Percentiles rank a stretch among this genome's conserved stretches.
Evolutionary conservation across 2,888 invertebrate species (phyloP).

Genomic region (Apamea monoglypha): DNA sequence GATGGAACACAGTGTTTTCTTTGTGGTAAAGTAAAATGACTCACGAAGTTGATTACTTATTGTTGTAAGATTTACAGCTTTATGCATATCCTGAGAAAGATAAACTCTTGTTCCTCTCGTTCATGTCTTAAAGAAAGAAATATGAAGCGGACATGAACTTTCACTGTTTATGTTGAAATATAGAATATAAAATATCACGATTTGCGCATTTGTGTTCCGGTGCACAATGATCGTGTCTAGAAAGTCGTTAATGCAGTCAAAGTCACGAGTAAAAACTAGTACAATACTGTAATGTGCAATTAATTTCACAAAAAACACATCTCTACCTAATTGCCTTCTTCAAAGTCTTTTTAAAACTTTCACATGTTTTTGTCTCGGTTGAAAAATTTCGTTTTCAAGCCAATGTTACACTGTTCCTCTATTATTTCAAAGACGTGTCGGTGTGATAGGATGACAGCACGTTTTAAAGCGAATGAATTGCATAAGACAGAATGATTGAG

Average conservation of each 20-base stretch:
- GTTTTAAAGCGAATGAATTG: slow-evolving; percentile 71
- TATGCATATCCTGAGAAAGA: slow-evolving; percentile 4
- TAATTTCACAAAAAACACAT: slow-evolving; percentile 60
- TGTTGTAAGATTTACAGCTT: background rate
- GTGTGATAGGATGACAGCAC: slow-evolving; percentile 61
- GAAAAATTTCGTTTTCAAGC: slow-evolving; percentile 48
- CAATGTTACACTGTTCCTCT: slow-evolving; percentile 36
- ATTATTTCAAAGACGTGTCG: slow-evolving; percentile 46
- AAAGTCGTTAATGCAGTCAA: slow-evolving; percentile 64
- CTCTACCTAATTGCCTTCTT: slow-evolving; percentile 57
- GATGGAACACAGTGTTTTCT: background rate
- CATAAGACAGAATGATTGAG: slow-evolving; percentile 75
- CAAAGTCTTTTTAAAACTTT: slow-evolving; percentile 58
- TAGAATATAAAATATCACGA: slow-evolving; percentile 70
- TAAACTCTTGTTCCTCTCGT: slow-evolving; percentile 29
- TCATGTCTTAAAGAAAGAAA: slow-evolving; percentile 57
- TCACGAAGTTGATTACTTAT: background rate
- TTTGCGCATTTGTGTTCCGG: slow-evolving; percentile 63
- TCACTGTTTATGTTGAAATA: slow-evolving; percentile 67
- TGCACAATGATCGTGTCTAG: slow-evolving; percentile 67
- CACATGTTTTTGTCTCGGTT: slow-evolving; percentile 56
- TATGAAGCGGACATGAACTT: slow-evolving; percentile 65
- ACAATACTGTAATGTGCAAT: slow-evolving; percentile 65
- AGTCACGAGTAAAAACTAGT: slow-evolving; percentile 68
- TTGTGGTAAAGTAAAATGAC: background rate